Evolutionary conservation across 2,888 invertebrate species (phyloP), one percentile per base, ranked within the genome.

Genomic region (Listrodromus nycthemerus): DNA sequence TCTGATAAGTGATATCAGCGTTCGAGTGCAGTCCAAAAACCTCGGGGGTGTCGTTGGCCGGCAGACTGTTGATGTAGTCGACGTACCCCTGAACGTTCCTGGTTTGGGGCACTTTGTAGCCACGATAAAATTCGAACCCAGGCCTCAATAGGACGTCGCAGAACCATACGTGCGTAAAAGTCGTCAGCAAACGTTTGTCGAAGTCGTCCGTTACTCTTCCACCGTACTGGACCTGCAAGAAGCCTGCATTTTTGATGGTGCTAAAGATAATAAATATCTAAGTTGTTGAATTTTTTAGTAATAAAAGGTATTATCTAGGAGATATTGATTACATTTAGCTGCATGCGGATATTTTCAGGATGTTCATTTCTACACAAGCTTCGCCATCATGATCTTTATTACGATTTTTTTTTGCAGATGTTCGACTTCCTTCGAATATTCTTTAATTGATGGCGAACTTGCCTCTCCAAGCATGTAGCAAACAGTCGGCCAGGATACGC

Each of bases 381-480:
- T 55, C 19, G 19, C 8, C 24, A 2, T 52, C 1, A 52, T 6
- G 19, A 50, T 52, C 21, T 21, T 41, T 16, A 41, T 41, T 0
- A 41, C 5, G n/a, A 30, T 71, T 19, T 37, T 24, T 7, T 0
- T 19, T 50, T 50, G 33, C 50, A 50, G 19, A 19, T 50, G n/a
- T 50, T 50, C 16, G 19, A 19, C 19, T 1, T 50, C 52, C 48
- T 50, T 24, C 5, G 41, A 2, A 41, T 41, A 10, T 13, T 41
- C 13, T 10, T 13, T 41, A 55, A 4, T 65, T 33, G 19, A 10
- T 45, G 16, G 10, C 6, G 2, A 66, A 75, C 24, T 55, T 2
- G 97, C 97, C 94, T 99, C 99, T 45, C 99, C 98, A 48, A 99
- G 96, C 99, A 99, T 99, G 92, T 99, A 99, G 92, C 98, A 98